A percentile compares a stretch with the other conserved stretches of the same genome.
phyloP scores from a whole-genome alignment of 2,888 invertebrate genomes.

The Catotricha subobsoleta region DNA sequence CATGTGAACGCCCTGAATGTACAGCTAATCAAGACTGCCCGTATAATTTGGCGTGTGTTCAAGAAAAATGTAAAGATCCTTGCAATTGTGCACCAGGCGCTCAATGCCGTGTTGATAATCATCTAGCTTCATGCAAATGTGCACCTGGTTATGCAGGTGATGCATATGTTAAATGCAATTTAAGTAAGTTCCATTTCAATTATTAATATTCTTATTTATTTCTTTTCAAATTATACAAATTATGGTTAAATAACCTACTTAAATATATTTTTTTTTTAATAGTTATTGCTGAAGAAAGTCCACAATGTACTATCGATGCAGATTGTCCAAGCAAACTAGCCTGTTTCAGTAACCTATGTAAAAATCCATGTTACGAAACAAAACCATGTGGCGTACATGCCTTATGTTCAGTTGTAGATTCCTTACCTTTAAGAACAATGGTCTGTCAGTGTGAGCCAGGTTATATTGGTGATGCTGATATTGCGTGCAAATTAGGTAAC shows the following conservation, averaged over 20 bases:
- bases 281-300: constrained; percentile 34
- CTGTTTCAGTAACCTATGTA: constrained; percentile 61
- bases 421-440: constrained; percentile 72
- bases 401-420: constrained; percentile 68
- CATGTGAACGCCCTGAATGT: constrained; percentile 64
- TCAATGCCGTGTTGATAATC: constrained; percentile 57
- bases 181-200: constrained; percentile 33
- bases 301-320: constrained; percentile 59
- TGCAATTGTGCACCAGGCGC: constrained; percentile 68
- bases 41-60: constrained; percentile 57
- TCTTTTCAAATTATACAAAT: constrained; percentile 5
- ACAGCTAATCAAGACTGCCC: constrained; percentile 57
- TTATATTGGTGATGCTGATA: constrained; percentile 69
- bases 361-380: constrained; percentile 59
- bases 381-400: constrained; percentile 66
- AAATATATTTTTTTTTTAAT: constrained; percentile 11
- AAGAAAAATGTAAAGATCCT: constrained; percentile 63
- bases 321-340: constrained; percentile 74
- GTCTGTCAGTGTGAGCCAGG: constrained; percentile 71
- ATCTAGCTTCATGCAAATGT: constrained; percentile 60
- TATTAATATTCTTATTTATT: neutral
- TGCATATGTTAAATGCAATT: constrained; percentile 46
- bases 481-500: constrained; percentile 64
- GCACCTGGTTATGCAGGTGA: constrained; percentile 67
- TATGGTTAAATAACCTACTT: too few relatives aligned